Evolutionary conservation across 2,797 vertebrate genomes (phyloP).

Genomic region (Micromesistius poutassou): DNA sequence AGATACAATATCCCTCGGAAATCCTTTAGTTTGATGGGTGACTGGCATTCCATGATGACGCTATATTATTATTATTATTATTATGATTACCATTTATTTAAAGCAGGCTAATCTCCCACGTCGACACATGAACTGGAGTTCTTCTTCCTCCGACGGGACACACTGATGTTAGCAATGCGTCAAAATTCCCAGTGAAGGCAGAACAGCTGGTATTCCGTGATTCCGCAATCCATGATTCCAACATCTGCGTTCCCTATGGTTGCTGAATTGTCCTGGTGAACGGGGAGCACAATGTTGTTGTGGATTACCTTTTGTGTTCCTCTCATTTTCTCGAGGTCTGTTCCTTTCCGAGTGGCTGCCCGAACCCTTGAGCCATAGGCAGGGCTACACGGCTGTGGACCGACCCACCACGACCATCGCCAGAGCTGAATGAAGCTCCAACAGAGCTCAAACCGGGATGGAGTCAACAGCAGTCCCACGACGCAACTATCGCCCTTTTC

Average conservation of each 20-base stretch:
- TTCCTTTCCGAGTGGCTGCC: neutral
- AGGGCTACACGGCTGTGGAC: neutral
- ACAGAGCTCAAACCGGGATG: neutral
- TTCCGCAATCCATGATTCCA: neutral
- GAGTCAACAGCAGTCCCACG: neutral
- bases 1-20: conserved; percentile 17
- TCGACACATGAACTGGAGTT: neutral
- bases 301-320: neutral
- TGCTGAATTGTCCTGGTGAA: neutral
- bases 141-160: neutral
- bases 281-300: neutral
- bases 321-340: neutral
- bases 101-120: neutral
- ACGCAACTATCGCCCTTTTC: neutral
- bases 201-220: conserved; percentile 2
- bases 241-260: neutral
- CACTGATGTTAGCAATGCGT: neutral
- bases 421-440: neutral
- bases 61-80: conserved; percentile 20
- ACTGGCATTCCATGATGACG: conserved; percentile 25
- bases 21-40: conserved; percentile 16
- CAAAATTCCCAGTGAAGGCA: neutral
- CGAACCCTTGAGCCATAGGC: neutral
- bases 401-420: neutral
- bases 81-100: neutral